Evolutionary conservation across 2,113 vertebrate species (phyloP).

Genomic region (Gallinago undulata): DNA sequence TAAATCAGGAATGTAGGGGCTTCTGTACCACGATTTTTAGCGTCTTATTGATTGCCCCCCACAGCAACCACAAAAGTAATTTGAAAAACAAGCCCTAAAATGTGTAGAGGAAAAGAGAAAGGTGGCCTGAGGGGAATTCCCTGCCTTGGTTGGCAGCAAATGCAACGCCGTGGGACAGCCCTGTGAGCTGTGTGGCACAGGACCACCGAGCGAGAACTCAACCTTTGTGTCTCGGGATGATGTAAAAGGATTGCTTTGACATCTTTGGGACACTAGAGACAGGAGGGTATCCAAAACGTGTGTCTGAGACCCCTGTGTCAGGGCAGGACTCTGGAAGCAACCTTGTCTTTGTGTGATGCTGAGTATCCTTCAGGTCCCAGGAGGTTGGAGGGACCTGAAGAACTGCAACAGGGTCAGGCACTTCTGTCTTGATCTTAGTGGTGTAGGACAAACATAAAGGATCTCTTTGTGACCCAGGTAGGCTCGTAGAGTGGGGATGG

Average conservation of each 20-base stretch:
- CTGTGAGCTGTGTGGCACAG: background rate
- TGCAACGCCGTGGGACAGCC: background rate
- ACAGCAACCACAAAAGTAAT: background rate
- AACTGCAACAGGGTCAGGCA: accelerated
- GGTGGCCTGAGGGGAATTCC: background rate
- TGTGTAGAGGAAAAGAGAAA: background rate
- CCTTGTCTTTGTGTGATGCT: background rate
- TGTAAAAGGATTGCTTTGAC: background rate
- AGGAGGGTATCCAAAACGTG: background rate
- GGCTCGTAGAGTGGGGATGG: background rate
- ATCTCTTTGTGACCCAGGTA: conserved; percentile 48
- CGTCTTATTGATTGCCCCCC: background rate
- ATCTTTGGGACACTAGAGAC: background rate
- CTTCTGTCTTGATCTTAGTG: background rate
- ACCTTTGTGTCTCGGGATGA: background rate
- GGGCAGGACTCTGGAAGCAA: background rate
- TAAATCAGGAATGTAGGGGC: background rate
- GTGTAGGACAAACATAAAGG: conserved; percentile 11
- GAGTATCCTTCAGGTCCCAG: background rate
- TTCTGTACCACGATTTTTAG: background rate
- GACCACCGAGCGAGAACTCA: background rate
- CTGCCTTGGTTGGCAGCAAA: background rate
- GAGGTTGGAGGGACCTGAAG: background rate
- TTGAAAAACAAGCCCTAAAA: background rate
- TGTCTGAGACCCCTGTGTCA: background rate